A percentile compares a stretch with the other conserved stretches of the same genome.
These are phyloP conservation scores for Julus scanicus DNA, from an alignment of 2,888 invertebrate species.

Conservation along the genomic window DNA sequence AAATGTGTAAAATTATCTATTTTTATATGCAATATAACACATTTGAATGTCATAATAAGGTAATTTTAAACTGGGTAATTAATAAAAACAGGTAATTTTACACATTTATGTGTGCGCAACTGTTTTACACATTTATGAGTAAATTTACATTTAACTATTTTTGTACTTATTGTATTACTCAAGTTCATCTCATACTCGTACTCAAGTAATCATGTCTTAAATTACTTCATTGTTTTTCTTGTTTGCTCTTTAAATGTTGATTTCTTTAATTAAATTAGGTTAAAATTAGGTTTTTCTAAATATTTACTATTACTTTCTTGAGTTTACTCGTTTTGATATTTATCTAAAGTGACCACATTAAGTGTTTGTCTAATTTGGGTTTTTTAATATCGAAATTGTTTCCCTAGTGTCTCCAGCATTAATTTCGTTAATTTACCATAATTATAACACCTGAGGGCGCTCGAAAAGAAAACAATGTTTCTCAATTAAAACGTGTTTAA, in stretches of 20 bases:
- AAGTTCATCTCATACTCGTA: no score
- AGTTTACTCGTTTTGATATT: not conserved
- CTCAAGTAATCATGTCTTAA: no score
- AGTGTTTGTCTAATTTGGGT: slow-evolving; percentile 35
- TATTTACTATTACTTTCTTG: not conserved
- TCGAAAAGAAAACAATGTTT: not conserved
- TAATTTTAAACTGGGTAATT: no score
- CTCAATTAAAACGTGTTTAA: slow-evolving; percentile 34
- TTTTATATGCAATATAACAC: no score
- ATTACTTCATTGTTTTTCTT: no score
- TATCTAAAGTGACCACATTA: not conserved
- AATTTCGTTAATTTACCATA: not conserved
- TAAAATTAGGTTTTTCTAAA: not conserved
- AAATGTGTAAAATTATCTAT: no score
- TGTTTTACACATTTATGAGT: no score
- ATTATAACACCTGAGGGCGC: not conserved
- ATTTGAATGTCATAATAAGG: no score
- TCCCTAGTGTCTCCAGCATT: not conserved
- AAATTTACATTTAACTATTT: no score
- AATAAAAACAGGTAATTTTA: no score
- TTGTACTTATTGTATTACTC: no score
- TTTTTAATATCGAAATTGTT: not conserved
- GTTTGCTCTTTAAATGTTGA: not conserved
- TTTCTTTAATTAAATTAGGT: not conserved
- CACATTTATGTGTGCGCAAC: no score